These are phyloP conservation scores for Drosophila rubida DNA, from an alignment of 2,888 invertebrate genomes.

Conservation along the genomic window DNA sequence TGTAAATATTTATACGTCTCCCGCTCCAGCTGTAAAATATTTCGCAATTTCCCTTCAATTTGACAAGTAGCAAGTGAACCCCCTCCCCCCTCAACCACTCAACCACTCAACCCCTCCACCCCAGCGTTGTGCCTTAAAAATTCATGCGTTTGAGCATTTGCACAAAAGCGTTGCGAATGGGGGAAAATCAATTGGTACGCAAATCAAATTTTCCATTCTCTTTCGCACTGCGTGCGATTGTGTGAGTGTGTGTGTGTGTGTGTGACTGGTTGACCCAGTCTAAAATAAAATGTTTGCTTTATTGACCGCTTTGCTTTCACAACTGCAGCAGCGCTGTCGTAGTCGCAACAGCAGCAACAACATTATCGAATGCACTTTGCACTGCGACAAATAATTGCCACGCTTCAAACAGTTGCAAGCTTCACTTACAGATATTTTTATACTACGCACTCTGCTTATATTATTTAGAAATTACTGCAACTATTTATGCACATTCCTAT, in stretches of 20 bases:
- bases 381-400: constrained; percentile 6
- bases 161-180: constrained; percentile 12
- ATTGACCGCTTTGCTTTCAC: constrained; percentile 55
- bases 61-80: too few relatives aligned
- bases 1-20: constrained; percentile 34
- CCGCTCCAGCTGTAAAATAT: background rate
- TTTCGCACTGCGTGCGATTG: background rate
- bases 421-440: too few relatives aligned
- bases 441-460: too few relatives aligned
- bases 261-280: constrained; percentile 58
- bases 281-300: constrained; percentile 57
- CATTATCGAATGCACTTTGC: constrained; percentile 8
- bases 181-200: constrained; percentile 50
- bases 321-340: constrained; percentile 2
- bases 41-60: background rate
- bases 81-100: too few relatives aligned
- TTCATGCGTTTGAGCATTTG: constrained; percentile 15
- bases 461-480: too few relatives aligned
- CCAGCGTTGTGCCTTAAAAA: too few relatives aligned
- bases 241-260: constrained; percentile 6
- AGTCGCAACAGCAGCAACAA: constrained; percentile 3
- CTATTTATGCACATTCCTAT: too few relatives aligned
- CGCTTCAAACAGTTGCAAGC: too few relatives aligned
- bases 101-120: too few relatives aligned
- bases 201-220: constrained; percentile 38